A percentile compares a stretch with the other conserved stretches of the same genome.
These are phyloP conservation scores for Clarias pachynema DNA, from an alignment of 2,797 vertebrate species.

Conservation along the genomic window DNA sequence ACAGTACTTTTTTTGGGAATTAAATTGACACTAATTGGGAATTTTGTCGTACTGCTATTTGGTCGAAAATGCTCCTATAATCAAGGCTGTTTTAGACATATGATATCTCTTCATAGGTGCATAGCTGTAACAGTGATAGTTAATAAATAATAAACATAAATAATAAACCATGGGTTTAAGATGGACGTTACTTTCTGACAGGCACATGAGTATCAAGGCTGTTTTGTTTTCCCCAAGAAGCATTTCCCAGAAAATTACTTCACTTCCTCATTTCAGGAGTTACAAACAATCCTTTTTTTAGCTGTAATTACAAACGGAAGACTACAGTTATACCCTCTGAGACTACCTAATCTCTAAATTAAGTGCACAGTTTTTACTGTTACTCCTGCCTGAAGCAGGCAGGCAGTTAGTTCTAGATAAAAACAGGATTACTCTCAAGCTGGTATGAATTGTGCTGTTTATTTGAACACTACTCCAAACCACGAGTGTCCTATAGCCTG, in stretches of 20 bases:
- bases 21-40: background rate
- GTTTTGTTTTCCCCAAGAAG: background rate
- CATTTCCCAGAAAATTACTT: background rate
- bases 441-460: background rate
- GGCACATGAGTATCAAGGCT: background rate
- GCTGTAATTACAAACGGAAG: background rate
- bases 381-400: background rate
- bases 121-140: background rate
- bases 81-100: background rate
- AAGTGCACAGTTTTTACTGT: background rate
- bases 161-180: background rate
- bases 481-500: background rate
- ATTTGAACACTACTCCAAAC: background rate
- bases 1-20: background rate
- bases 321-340: constrained; percentile 2
- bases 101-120: background rate
- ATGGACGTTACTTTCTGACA: background rate
- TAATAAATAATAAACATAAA: background rate
- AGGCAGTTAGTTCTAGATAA: background rate
- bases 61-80: background rate
- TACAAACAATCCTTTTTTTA: background rate
- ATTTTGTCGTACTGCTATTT: background rate
- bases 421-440: background rate
- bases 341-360: background rate
- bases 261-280: constrained; percentile 7